A percentile compares a stretch with the other conserved stretches of the same genome.
Conservation (phyloP, 2,888 invertebrate genomes). For the Alloscopus bannaensis region DNA sequence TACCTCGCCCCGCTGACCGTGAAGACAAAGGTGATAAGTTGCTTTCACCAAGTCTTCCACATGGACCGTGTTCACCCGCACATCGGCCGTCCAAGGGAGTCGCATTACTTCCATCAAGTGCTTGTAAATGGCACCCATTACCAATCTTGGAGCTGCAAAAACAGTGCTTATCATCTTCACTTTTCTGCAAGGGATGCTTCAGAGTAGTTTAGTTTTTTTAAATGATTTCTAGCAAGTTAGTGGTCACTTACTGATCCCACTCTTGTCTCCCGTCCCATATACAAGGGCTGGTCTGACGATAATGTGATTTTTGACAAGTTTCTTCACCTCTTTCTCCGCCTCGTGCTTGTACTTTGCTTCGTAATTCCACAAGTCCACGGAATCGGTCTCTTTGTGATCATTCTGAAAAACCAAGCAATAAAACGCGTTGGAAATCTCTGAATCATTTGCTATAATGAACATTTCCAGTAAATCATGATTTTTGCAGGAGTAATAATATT, state of each 20-base stretch:
- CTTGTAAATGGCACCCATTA: constrained; percentile 92
- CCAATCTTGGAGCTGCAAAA: constrained; percentile 85
- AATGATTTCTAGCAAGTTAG: not conserved
- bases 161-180: constrained; percentile 10
- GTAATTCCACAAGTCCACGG: constrained; percentile 89
- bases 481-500: not conserved
- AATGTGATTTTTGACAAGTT: constrained; percentile 84
- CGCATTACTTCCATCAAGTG: constrained; percentile 93
- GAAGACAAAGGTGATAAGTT: constrained; percentile 82
- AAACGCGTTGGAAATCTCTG: too few species aligned
- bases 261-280: constrained; percentile 89
- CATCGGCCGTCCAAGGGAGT: constrained; percentile 89
- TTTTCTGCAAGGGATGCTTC: not conserved
- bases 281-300: constrained; percentile 89
- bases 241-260: constrained; percentile 84
- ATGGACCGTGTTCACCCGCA: constrained; percentile 92
- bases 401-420: constrained; percentile 75
- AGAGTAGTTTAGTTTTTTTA: constrained; percentile 26
- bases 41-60: constrained; percentile 89
- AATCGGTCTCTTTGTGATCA: constrained; percentile 85
- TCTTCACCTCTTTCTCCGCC: constrained; percentile 86
- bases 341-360: constrained; percentile 88
- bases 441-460: too few species aligned
- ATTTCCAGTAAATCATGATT: too few species aligned
- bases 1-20: constrained; percentile 74